These are phyloP conservation scores for Valencia hispanica DNA, from an alignment of 2,797 vertebrate species.

Conservation along the genomic window DNA sequence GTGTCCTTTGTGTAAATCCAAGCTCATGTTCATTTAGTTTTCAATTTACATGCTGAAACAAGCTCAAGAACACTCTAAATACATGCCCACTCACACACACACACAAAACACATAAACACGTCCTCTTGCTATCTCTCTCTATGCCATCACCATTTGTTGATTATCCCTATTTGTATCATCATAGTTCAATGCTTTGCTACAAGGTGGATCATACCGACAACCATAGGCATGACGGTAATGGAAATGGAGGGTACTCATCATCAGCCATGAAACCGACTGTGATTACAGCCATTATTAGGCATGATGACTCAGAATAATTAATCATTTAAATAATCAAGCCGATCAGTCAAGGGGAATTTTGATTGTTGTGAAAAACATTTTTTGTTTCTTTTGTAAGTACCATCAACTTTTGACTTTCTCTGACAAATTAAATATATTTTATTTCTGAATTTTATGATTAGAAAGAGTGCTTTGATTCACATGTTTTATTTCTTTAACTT, in stretches of 20 bases:
- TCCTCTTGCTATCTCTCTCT: background rate
- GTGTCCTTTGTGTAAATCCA: too few relatives aligned
- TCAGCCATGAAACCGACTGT: conserved; percentile 62
- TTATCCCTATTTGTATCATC: conserved; percentile 61
- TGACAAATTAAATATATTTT: background rate
- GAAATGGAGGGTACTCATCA: conserved; percentile 66
- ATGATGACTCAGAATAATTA: conserved; percentile 66
- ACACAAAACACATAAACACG: background rate
- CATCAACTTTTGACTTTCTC: background rate
- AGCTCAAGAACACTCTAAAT: conserved; percentile 17
- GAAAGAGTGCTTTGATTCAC: background rate
- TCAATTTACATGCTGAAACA: conserved; percentile 20
- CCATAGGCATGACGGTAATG: conserved; percentile 63
- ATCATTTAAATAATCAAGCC: conserved; percentile 67
- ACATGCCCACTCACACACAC: background rate
- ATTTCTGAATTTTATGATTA: background rate
- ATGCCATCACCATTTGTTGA: conserved; percentile 57
- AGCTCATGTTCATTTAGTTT: too few relatives aligned
- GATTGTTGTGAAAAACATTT: conserved; percentile 18
- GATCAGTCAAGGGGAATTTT: conserved; percentile 35
- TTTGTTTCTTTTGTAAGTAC: background rate
- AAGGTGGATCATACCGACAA: conserved; percentile 70
- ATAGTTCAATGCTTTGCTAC: conserved; percentile 54
- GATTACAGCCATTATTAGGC: conserved; percentile 72
- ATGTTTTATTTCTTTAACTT: background rate